A percentile compares a stretch with the other conserved stretches of the same genome.
Evolutionary conservation across 2,797 vertebrate genomes (phyloP).

Genomic region (Lepilemur septentrionalis): DNA sequence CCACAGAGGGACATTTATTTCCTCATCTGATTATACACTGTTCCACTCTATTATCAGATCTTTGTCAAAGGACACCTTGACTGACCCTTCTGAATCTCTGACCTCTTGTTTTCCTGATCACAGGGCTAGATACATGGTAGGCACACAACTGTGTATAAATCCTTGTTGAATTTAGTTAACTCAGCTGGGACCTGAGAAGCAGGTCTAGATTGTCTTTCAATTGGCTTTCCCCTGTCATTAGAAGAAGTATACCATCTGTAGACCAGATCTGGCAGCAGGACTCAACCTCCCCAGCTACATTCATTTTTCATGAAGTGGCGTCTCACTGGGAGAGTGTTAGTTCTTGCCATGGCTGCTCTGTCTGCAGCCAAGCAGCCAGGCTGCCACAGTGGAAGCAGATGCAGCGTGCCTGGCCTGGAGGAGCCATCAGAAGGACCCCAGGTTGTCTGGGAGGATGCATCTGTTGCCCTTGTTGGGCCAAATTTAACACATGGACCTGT

Average conservation of each 20-base stretch:
- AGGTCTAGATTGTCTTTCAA: background rate
- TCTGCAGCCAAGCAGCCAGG: slow-evolving; percentile 39
- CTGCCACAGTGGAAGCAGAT: slow-evolving; percentile 48
- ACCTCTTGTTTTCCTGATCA: background rate
- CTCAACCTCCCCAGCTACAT: background rate
- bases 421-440: background rate
- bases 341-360: slow-evolving; percentile 22
- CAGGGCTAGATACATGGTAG: background rate
- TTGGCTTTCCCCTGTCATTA: background rate
- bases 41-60: background rate
- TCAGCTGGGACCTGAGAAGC: background rate
- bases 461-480: slow-evolving; percentile 63
- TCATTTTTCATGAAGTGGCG: slow-evolving; percentile 64
- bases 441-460: slow-evolving; percentile 60
- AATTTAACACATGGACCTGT: slow-evolving; percentile 68
- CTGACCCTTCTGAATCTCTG: background rate
- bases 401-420: background rate
- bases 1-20: background rate
- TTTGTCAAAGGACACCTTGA: background rate
- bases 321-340: background rate
- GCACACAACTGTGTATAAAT: background rate
- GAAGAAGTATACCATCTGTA: slow-evolving; percentile 41
- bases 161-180: background rate
- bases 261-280: background rate
- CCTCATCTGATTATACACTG: background rate